Evolutionary conservation across 2,888 invertebrate species (phyloP), one percentile per base, ranked within the genome.

Genomic region (Erynnis tages): DNA sequence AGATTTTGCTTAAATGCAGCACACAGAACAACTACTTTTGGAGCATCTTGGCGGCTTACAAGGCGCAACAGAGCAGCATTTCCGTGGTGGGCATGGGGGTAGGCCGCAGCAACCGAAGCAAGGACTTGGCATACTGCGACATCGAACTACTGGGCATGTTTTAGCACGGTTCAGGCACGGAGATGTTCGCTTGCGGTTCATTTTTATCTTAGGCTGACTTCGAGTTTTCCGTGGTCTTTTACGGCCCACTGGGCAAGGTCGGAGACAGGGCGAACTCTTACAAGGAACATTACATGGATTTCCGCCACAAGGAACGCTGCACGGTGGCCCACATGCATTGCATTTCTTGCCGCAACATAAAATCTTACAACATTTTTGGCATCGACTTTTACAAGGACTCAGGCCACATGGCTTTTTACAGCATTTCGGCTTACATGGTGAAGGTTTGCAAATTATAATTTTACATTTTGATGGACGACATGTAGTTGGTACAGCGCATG

Each of bases 111-210:
- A 72, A 5, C 54, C 50, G 2, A 61, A 27, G 58, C 80, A 77
- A 1, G 76, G 71, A n/a, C 67, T 73, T 1, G 78, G 73, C 19
- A 78, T 60, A 59, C 85, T 85, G 27, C 74, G 73, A 56, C 82
- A 80, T 14, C 76, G 72, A 13, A 77, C 79, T 38, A 79, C 69
- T 0, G 83, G 78, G 53, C 85, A 86, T 0, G 56, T 41, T 43
- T 66, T 73, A 0, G 76, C 60, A 6, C 80, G 74, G 55, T 87
- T 88, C 21, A 52, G 56, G 58, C 87, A 87, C n/a, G 87, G 86
- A 7, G 88, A 88, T 53, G 65, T 67, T 17, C 67, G 67, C 54
- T 76, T 80, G 19, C 63, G 70, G 56, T 79, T 80, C 6, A 73
- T 23, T 62, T 60, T 77, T 10, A 84, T 78, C 60, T 70, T 76